Base-by-base conservation (phyloP, 2,888 invertebrate genomes). In the Anthophora plumipes region DNA sequence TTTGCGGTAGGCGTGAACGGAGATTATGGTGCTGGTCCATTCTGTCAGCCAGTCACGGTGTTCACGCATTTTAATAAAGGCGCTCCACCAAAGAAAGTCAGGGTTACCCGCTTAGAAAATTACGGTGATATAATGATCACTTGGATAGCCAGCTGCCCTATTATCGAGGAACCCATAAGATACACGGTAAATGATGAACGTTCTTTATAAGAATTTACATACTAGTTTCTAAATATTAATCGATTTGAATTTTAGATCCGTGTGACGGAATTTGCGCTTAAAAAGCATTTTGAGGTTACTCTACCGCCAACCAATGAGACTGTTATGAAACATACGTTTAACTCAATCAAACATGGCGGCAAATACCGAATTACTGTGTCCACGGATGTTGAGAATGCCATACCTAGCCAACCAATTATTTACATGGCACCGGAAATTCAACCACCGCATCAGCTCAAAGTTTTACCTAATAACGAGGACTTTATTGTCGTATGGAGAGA, bases 81-180 rank as follows among this genome's bases (percentile, higher is more conserved):
- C 80, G 96, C 97, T 39, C 95, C 97, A 0, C 96, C 97, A 0
- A 96, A 96, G 90, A 94, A 95, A 80, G 91, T 97, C 1, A 93
- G 92, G 20, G 96, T 96, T 8, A 91, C 84, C 3, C 86, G 92
- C 9, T 90, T 93, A 66, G 88, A 92, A 20, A 89, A 92, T 80
- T 90, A 91, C 54, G 92, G 92, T 8, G 91, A 93, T 22, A 95
- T 97, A 93, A 93, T 94, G 37, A 95, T 97, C 0, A 93, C 94
- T 20, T 97, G 97, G 97, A 94, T 95, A 55, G 95, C 97, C 0
- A 96, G 96, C 71, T 98, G 98, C 92, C 94, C 94, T 0, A 92
- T 92, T 9, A 91, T 94, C 50, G 92, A 92, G 12, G 92, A 94
- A 52, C 90, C 93, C 8, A 92, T 95, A 48, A 94, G 94, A 7